Base-by-base conservation (phyloP, 1,140 invertebrate genomes). In the Mizuhopecten yessoensis region DNA sequence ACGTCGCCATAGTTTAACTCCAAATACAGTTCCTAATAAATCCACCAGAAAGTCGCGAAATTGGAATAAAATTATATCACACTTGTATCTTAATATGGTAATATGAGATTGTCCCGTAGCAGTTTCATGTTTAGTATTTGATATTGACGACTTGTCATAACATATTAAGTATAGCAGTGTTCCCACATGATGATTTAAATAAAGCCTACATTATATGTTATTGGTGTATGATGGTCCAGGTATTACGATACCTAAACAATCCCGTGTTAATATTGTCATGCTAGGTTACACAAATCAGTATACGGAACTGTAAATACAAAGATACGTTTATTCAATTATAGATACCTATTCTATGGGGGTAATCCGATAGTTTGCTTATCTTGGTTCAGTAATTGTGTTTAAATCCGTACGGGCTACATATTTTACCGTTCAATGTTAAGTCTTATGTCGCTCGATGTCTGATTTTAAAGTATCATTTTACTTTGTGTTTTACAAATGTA, bases 311-410 rank as follows among this genome's bases (percentile, higher is more conserved):
- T n/a, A 75, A 75, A 75, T 75, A 75, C 57, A 75, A 29, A 75
- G 57, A 75, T 75, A 57, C 2, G 45, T 57, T 11, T 57, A 75
- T 75, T 49, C 57, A 75, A 29, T 75, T n/a, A 75, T 29, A 75
- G 57, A 75, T 75, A 75, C 57, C 23, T 75, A 23, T 75, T 75
- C 57, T 29, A 5, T 75, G 1, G 5, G 3, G n/a, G 57, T 13
- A 75, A 75, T 75, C 57, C 23, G 57, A 75, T 75, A 75, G n/a
- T 75, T 75, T 75, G 29, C 57, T 75, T 75, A 75, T 75, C 57
- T 75, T 5, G 23, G 23, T n/a, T 29, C 9, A 5, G 57, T 75
- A 9, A 75, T 75, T 75, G 17, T 75, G n/a, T 29, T 29, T 29
- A 29, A 75, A 75, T 2, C 57, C 9, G 5, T 3, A 9, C n/a